Base-by-base conservation (phyloP, 2,888 invertebrate species). In the Lithophane socia region DNA sequence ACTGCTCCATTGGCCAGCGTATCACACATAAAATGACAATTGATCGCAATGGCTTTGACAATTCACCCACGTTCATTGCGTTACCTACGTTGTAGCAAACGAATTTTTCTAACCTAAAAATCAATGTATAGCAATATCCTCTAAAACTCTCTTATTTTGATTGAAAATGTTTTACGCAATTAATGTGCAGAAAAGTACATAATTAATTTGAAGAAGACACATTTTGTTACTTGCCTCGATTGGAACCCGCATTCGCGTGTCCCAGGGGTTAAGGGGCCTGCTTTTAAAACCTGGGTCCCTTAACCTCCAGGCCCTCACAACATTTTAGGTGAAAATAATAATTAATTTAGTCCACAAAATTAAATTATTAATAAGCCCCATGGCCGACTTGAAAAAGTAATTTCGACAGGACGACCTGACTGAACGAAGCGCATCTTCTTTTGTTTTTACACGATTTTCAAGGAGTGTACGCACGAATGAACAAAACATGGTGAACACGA, bases 311-410 rank as follows among this genome's bases (percentile, higher is more conserved):
- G 61, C n/a, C 29, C n/a, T 75, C 29, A 18, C n/a, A 37, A 29
- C n/a, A 47, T 76, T 56, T 63, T 63, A 76, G 18, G 9, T 77
- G 37, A 16, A 76, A 75, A 60, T 16, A 21, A 24, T 42, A 42
- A 42, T 47, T 75, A 77, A 78, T 77, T 77, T 44, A 54, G 29
- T 24, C 75, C 75, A 75, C 47, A 75, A 77, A 47, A 60, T 54
- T 37, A 61, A 21, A 54, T 71, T 77, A 21, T 77, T 61, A 18
- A 71, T 16, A 37, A 69, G 60, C 13, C 71, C 71, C 79, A 71
- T 70, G 80, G 13, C 77, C 80, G 54, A 37, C 80, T 37, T 1
- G 71, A 79, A 44, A 54, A 69, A n/a, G 2, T 10, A 18, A 37
- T 60, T 73, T 37, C 52, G 52, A 52, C 52, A 21, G 3, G 52